Percentiles rank a stretch among this genome's conserved stretches.
phyloP scores from a whole-genome alignment of 2,113 vertebrate genomes.

The Hippolais icterina region DNA sequence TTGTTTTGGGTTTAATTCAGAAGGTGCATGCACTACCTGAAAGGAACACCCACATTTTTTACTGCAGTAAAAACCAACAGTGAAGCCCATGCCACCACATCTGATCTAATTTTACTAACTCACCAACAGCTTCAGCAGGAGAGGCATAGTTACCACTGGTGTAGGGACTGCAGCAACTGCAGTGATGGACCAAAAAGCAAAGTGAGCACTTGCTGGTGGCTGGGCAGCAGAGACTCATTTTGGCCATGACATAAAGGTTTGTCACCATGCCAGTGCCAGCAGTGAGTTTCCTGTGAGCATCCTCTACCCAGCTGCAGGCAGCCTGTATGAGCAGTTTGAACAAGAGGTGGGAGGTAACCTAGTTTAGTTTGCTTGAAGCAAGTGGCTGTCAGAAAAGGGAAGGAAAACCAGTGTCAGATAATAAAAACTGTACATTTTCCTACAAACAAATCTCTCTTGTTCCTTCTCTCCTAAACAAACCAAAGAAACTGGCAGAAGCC shows the following conservation, averaged over 20 bases:
- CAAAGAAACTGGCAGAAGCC: neutral
- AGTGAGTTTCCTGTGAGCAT: neutral
- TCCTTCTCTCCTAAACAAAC: neutral
- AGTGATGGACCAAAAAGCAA: neutral
- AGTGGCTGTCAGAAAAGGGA: neutral
- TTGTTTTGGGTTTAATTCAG: neutral
- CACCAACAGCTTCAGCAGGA: neutral
- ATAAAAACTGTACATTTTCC: neutral
- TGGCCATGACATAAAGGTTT: neutral
- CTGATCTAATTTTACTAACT: neutral
- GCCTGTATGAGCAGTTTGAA: neutral
- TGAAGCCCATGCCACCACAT: neutral
- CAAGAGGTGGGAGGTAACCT: neutral
- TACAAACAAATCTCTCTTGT: rapidly evolving
- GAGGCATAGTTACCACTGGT: rapidly evolving
- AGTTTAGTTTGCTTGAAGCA: neutral
- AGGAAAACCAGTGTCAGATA: neutral
- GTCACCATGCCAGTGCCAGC: neutral
- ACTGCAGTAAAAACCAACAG: neutral
- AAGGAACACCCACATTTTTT: neutral
- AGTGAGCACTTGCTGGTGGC: neutral
- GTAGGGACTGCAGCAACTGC: neutral
- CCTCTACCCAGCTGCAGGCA: neutral
- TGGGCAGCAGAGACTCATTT: neutral
- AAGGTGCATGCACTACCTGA: neutral